These are phyloP conservation scores for Pachypeltis micranthus DNA, from an alignment of 1,140 invertebrate species.

Conservation along the genomic window DNA sequence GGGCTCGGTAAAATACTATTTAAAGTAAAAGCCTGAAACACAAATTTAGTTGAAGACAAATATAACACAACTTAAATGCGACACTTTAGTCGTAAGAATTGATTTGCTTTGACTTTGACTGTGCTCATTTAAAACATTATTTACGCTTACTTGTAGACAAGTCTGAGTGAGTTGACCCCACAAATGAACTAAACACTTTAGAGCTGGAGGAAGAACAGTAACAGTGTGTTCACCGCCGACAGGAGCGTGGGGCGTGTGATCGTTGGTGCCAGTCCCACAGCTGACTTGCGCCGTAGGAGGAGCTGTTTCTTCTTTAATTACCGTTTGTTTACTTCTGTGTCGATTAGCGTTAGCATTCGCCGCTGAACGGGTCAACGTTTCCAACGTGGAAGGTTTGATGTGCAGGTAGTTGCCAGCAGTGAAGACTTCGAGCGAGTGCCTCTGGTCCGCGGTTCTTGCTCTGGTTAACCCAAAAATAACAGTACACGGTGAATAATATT, in stretches of 20 bases:
- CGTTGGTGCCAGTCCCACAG: neutral
- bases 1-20: slow-evolving; percentile 39
- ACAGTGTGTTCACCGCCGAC: slow-evolving; percentile 41
- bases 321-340: slow-evolving; percentile 40
- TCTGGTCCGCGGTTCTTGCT: slow-evolving; percentile 19
- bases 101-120: too few relatives aligned
- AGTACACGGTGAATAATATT: too few relatives aligned
- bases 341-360: slow-evolving; percentile 57
- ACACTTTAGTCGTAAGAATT: too few relatives aligned
- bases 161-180: slow-evolving; percentile 78
- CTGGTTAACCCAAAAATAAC: too few relatives aligned
- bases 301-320: slow-evolving; percentile 44
- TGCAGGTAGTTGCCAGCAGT: slow-evolving; percentile 53
- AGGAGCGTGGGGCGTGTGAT: slow-evolving; percentile 14
- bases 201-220: slow-evolving; percentile 66
- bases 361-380: slow-evolving; percentile 60
- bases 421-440: slow-evolving; percentile 29
- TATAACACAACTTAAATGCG: neutral
- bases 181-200: slow-evolving; percentile 67
- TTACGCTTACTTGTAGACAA: slow-evolving; percentile 51
- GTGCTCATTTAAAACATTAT: too few relatives aligned
- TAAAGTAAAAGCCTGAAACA: slow-evolving; percentile 23
- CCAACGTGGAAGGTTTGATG: slow-evolving; percentile 63
- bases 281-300: neutral
- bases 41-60: slow-evolving; percentile 1